Conservation (phyloP, 2,888 invertebrate genomes). For the Cephus runcator region DNA sequence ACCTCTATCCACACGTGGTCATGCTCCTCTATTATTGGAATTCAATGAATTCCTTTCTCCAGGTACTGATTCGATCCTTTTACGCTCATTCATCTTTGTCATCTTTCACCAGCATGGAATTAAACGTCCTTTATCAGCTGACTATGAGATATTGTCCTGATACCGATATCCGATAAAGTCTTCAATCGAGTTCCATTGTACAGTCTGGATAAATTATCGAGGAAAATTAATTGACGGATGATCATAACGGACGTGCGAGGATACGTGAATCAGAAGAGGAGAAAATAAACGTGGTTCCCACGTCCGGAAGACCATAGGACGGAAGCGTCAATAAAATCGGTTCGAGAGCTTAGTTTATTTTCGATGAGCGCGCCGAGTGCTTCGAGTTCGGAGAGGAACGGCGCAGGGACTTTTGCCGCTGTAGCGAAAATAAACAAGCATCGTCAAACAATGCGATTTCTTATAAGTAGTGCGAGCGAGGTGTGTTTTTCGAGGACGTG, state of each 20-base stretch:
- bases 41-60: neutral
- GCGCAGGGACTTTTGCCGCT: neutral
- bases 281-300: neutral
- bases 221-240: neutral
- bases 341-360: neutral
- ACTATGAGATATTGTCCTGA: neutral
- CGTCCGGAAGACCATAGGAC: neutral
- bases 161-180: neutral
- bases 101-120: neutral
- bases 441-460: neutral
- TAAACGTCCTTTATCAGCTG: neutral
- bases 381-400: neutral
- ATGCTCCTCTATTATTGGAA: neutral
- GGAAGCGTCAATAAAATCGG: neutral
- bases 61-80: neutral
- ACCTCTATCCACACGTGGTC: neutral
- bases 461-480: neutral
- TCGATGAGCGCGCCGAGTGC: neutral
- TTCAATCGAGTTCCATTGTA: neutral
- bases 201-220: neutral
- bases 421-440: neutral
- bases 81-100: neutral
- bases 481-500: neutral
- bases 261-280: neutral
- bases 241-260: neutral